Base-by-base conservation (phyloP, 2,113 vertebrate species). In the Vimba vimba region DNA sequence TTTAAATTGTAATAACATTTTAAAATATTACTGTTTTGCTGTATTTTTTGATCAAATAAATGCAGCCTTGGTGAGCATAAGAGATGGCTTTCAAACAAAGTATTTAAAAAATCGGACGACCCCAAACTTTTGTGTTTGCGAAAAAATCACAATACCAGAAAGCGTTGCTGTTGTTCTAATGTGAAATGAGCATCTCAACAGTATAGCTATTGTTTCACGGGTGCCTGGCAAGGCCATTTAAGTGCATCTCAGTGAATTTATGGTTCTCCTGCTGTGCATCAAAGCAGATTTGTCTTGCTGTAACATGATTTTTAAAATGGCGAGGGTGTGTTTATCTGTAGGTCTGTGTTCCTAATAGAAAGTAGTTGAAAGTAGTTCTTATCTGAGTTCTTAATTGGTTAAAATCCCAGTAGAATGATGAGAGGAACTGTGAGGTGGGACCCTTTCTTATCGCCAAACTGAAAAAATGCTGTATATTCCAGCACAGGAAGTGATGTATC, bases 401-500 rank as follows among this genome's bases (percentile, higher is more conserved):
- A 9, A 69, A 71, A 83, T 50, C 82, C 43, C n/a, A 47, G 9
- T 36, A 77, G 84, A 82, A 78, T 83, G 76, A 30, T 3, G 39
- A 52, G 10, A 15, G 69, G 85, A 68, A 45, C 30, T 86, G 50
- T 27, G 60, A 73, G 19, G 57, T 85, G 62, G 33, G 74, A 83
- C 84, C 60, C 52, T 21, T 25, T 78, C 78, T 77, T 82, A 86
- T 88, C 84, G n/a, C 21, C 47, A 79, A 79, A 82, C 78, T 88
- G 71, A 85, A 87, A 87, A 43, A 85, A 59, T 83, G 87, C 69
- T 83, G 82, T 79, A 25, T 86, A 79, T 86, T 52, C 60, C 66
- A 68, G 6, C 4, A 73, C 78, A 86, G 82, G 87, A 86, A 82
- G 73, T 88, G 89, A 86, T 86, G 78, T 68, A 60, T 57, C 62